Evolutionary conservation across 2,888 invertebrate genomes (phyloP).

Genomic region (Encarsia formosa): DNA sequence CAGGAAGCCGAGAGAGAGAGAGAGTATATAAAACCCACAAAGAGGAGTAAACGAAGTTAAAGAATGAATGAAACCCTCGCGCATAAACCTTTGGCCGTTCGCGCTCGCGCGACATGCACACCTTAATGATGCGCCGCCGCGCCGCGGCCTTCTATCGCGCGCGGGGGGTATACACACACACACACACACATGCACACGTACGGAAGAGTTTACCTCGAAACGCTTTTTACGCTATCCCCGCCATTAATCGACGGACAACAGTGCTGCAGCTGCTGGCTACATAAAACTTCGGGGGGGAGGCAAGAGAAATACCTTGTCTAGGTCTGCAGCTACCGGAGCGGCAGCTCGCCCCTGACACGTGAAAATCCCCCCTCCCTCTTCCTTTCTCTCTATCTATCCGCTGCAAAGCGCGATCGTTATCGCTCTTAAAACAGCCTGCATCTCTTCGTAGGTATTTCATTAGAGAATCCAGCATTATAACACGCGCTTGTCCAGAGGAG

Average conservation of each 20-base stretch:
- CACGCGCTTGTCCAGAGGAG: no score
- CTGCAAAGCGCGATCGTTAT: no score
- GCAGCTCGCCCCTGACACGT: slow-evolving; percentile 10
- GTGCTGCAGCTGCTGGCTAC: slow-evolving; percentile 3
- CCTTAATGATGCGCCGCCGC: slow-evolving; percentile 47
- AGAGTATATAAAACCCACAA: no score
- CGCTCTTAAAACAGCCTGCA: no score
- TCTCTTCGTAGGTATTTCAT: no score
- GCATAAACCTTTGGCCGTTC: no score
- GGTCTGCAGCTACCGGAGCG: no score
- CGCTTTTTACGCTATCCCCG: slow-evolving; percentile 29
- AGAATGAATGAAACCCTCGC: slow-evolving; percentile 7
- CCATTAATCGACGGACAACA: slow-evolving; percentile 31
- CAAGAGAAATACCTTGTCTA: no score
- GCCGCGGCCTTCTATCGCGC: slow-evolving; percentile 29
- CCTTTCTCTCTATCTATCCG: no score
- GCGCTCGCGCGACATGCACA: slow-evolving; percentile 40
- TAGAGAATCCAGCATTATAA: no score
- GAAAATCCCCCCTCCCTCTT: slow-evolving; percentile 9
- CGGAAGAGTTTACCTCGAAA: slow-evolving; percentile 29
- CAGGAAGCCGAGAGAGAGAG: background rate
- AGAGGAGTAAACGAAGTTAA: slow-evolving; percentile 6
- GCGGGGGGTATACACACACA: background rate
- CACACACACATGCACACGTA: background rate
- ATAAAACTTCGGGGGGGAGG: no score